A percentile compares a stretch with the other conserved stretches of the same genome.
Evolutionary conservation across 2,888 invertebrate genomes (phyloP).

Genomic region (Xanthostigma xanthostigma): DNA sequence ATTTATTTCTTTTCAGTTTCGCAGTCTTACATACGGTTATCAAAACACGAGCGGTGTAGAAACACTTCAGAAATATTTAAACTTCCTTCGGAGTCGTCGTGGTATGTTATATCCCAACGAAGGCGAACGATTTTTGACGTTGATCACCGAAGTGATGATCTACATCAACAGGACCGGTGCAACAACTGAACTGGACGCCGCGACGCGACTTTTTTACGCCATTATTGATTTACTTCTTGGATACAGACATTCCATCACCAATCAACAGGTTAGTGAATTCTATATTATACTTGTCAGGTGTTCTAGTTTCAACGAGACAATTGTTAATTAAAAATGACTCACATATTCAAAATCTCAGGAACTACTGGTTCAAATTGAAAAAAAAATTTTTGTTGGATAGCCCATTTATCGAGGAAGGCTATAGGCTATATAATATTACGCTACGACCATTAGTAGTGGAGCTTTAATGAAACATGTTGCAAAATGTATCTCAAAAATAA

Average conservation of each 20-base stretch:
- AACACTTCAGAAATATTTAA: slow-evolving; percentile 38
- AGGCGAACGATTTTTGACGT: slow-evolving; percentile 42
- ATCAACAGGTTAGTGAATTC: slow-evolving; percentile 47
- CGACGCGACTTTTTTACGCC: slow-evolving; percentile 38
- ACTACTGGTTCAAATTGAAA: no score
- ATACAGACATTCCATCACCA: slow-evolving; percentile 50
- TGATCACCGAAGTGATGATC: slow-evolving; percentile 40
- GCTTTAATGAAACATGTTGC: no score
- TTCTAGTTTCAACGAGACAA: no score
- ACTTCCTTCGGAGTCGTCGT: slow-evolving; percentile 32
- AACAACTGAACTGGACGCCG: slow-evolving; percentile 32
- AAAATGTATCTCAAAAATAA: no score
- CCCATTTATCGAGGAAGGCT: no score
- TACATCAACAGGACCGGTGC: slow-evolving; percentile 33
- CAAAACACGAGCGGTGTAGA: slow-evolving; percentile 40
- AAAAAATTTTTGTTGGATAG: no score
- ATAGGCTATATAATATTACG: no score
- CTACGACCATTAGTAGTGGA: no score
- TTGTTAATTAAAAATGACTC: no score
- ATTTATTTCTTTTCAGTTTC: slow-evolving; percentile 29
- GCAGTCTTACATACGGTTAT: slow-evolving; percentile 42
- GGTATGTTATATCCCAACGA: slow-evolving; percentile 45
- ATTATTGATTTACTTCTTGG: slow-evolving; percentile 51
- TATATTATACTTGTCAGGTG: not conserved
- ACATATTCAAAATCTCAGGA: no score